Evolutionary conservation across 2,888 invertebrate species (phyloP), one percentile per base, ranked within the genome.

Genomic region (Iphiclides podalirius): DNA sequence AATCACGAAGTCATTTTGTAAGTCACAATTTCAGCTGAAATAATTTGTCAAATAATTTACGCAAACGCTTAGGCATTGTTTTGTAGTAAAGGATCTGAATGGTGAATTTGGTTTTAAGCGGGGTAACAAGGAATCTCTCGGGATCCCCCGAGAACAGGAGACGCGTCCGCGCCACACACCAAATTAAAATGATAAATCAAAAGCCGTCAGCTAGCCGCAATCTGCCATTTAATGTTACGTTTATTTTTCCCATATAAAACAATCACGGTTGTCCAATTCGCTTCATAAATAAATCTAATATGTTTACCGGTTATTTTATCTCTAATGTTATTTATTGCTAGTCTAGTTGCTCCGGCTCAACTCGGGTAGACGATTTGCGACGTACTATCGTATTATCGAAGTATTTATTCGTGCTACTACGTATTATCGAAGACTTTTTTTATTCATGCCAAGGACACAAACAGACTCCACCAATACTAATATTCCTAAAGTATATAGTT

Each of bases 161-260:
- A 61, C 53, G 74, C 70, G 76, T 76, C 80, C 76, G 74, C 80
- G 73, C 75, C 68, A 76, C 70, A 71, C 67, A 70, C 79, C 74
- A 84, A 86, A 85, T 86, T 84, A 84, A 83, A 85, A 85, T 82
- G 79, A 85, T 86, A 86, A 84, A 86, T 85, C 85, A 85, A 80
- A 83, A 82, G 76, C 76, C 74, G 74, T 77, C 81, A 77, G 71
- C 63, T 70, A 33, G 17, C 33, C 37, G 42, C 36, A 48, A 28
- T 43, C 31, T 33, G 48, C 33, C 15, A 15, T 33, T 33, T 43
- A 33, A 33, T 33, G 36, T 35, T 12, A 17, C 17, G 16, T 23
- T 58, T 41, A 36, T 43, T 26, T 26, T 39, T 15, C 7, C 26
- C 26, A 26, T 26, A 26, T 26, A 26, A 26, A 26, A 26, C 26